Evolutionary conservation across 2,888 invertebrate genomes (phyloP).

Genomic region (Stictocephala bisonia): DNA sequence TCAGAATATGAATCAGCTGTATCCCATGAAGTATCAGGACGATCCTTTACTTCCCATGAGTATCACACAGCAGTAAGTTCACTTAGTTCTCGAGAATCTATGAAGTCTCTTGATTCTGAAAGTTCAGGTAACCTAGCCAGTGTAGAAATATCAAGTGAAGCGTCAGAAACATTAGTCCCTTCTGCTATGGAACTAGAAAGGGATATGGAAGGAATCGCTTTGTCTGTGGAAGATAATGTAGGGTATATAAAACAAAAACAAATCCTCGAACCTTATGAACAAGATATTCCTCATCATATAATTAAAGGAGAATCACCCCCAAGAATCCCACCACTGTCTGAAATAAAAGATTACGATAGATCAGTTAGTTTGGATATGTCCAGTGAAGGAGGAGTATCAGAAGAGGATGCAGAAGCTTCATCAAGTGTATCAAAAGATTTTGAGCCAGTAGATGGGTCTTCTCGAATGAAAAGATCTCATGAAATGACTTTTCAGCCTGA

Average conservation of each 20-base stretch:
- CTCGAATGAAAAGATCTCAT: conserved; percentile 86
- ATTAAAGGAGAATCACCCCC: conserved; percentile 57
- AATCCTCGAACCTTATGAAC: conserved; percentile 60
- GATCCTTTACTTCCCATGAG: conserved; percentile 83
- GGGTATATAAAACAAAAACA: not conserved
- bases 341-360: conserved; percentile 48
- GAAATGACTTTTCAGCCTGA: conserved; percentile 88
- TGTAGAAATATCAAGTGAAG: conserved; percentile 86
- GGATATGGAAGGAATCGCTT: conserved; percentile 75
- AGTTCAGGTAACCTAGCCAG: conserved; percentile 90
- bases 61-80: conserved; percentile 89
- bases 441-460: conserved; percentile 64
- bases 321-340: conserved; percentile 51
- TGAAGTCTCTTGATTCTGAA: conserved; percentile 90
- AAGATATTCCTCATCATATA: conserved; percentile 59
- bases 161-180: conserved; percentile 91
- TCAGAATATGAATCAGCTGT: conserved; percentile 83
- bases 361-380: conserved; percentile 56
- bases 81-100: conserved; percentile 89
- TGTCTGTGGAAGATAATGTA: conserved; percentile 65
- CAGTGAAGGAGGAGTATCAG: conserved; percentile 58
- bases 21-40: conserved; percentile 80
- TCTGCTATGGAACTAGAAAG: conserved; percentile 86
- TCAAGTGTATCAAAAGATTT: conserved; percentile 39
- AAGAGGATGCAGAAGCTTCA: conserved; percentile 66